Percentiles rank a stretch among this genome's conserved stretches.
These are phyloP conservation scores for Ptycholaimellus sp. DNA, from an alignment of 2,888 invertebrate genomes.

Conservation along the genomic window DNA sequence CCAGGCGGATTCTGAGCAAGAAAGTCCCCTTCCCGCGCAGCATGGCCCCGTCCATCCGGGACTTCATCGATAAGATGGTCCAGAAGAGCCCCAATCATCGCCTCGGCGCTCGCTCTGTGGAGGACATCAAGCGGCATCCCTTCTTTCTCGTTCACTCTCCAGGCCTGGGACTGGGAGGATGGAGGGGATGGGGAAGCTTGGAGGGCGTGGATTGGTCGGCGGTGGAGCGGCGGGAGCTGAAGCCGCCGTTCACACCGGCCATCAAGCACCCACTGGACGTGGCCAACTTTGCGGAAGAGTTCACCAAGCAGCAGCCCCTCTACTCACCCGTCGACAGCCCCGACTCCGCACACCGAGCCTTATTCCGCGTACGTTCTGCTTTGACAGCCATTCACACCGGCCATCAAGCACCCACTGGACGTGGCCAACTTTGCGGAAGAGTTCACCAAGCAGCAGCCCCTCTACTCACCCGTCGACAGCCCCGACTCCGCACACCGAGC, in stretches of 20 bases:
- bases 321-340: constrained; percentile 76
- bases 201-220: constrained; percentile 55
- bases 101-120: constrained; percentile 63
- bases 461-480: constrained; percentile 67
- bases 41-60: constrained; percentile 46
- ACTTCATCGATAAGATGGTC: constrained; percentile 54
- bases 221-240: constrained; percentile 47
- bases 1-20: constrained; percentile 54
- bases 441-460: constrained; percentile 70
- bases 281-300: constrained; percentile 85
- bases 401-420: constrained; percentile 51
- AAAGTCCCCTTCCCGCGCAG: constrained; percentile 66
- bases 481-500: constrained; percentile 37
- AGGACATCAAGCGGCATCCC: constrained; percentile 61
- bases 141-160: constrained; percentile 45
- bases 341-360: constrained; percentile 29
- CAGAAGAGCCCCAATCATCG: constrained; percentile 68
- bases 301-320: constrained; percentile 66
- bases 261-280: constrained; percentile 58
- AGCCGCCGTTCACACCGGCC: constrained; percentile 70
- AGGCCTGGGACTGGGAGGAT: no score
- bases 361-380: constrained; percentile 13
- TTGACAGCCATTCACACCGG: constrained; percentile 64
- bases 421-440: constrained; percentile 88
- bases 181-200: constrained; percentile 12